Evolutionary conservation across 2,888 invertebrate genomes (phyloP).

Genomic region (Cheilosia scutellata): DNA sequence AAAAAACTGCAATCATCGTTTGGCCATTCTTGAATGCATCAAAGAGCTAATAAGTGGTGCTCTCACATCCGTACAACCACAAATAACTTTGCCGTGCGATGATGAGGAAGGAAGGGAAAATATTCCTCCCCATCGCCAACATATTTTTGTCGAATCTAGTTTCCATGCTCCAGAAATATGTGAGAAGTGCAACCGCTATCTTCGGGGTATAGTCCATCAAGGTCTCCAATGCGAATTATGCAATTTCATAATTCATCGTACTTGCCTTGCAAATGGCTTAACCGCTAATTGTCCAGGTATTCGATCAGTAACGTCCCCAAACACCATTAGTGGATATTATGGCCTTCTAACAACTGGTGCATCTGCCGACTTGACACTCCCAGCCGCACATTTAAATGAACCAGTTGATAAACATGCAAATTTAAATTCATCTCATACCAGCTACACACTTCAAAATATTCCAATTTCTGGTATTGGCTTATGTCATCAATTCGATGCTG

Average conservation of each 20-base stretch:
- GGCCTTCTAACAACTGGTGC: constrained; percentile 12
- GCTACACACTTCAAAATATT: constrained; percentile 66
- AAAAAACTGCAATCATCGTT: constrained; percentile 90
- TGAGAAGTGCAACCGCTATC: constrained; percentile 89
- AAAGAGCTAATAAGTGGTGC: constrained; percentile 86
- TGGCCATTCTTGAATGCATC: constrained; percentile 88
- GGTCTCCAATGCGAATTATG: constrained; percentile 90
- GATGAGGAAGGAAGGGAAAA: constrained; percentile 29
- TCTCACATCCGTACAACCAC: constrained; percentile 74
- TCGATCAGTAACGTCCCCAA: constrained; percentile 44
- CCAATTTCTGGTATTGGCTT: constrained; percentile 88
- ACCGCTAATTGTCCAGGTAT: constrained; percentile 81
- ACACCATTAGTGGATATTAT: constrained; percentile 78
- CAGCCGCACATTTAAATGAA: constrained; percentile 87
- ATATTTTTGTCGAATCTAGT: constrained; percentile 87
- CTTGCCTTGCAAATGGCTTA: constrained; percentile 88
- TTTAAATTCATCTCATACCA: constrained; percentile 22
- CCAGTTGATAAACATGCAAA: constrained; percentile 83
- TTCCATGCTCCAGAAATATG: constrained; percentile 89
- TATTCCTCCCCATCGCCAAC: constrained; percentile 73
- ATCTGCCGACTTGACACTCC: constrained; percentile 77
- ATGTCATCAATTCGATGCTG: constrained; percentile 86
- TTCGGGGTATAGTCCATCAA: constrained; percentile 89
- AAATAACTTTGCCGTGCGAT: constrained; percentile 20
- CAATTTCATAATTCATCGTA: constrained; percentile 89